Evolutionary conservation across 2,113 vertebrate genomes (phyloP), one percentile per base, ranked within the genome.

Genomic region (Camelus dromedarius): DNA sequence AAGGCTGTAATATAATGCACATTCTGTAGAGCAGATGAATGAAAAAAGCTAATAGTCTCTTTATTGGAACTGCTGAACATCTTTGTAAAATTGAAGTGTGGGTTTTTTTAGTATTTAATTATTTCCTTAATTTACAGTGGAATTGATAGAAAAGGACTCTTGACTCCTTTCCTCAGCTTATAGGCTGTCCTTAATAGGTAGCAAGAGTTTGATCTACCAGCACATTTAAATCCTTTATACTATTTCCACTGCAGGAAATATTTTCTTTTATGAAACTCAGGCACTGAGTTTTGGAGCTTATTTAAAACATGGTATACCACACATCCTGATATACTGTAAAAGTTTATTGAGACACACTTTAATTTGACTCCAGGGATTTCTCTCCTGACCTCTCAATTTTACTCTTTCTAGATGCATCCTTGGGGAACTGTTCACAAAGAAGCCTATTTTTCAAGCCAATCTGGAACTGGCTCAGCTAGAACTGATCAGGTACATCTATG

Each of bases 381-480:
- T 98, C 91, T 96, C 92, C 0, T 98, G 97, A 98, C 97, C 94
- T 98, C 84, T 97, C 93, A 96, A 91, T 98, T 98, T 98, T 98
- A 96, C 76, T 98, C 90, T 97, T 92, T 87, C 92, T 98, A 99
- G 99, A 97, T 99, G 99, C 97, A 99, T 99, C 98, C 99, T 99
- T 92, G 99, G 99, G 97, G 99, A 99, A 98, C 99, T 99, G 80
- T 99, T 99, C 97, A 99, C 99, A 77, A 99, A 99, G 99, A 99
- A 99, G 98, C 99, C 99, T 97, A 99, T 99, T 98, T 99, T 99
- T 98, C 99, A 99, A 98, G 99, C 99, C 80, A 99, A 99, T 98
- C 99, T 99, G 98, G 99, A 99, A 97, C 98, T 99, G 97, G 99
- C 99, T 89, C 99, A 99, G 98, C 99, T 99, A 97, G 99, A 99